Base-by-base conservation (phyloP, 2,888 invertebrate genomes). In the Xestia rhomboidea region DNA sequence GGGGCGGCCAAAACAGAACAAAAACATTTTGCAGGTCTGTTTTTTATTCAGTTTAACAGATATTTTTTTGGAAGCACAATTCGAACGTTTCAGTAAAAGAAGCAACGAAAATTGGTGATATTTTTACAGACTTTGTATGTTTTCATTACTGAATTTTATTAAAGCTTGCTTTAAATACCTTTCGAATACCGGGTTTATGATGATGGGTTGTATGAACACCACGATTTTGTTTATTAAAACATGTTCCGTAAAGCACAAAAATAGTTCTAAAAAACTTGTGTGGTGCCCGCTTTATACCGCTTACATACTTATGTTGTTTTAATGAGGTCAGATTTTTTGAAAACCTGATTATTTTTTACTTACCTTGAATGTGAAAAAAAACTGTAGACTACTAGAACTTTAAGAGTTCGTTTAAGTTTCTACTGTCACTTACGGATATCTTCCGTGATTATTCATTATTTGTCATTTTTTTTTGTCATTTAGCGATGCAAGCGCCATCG, bases 251-350 rank as follows among this genome's bases (percentile, higher is more conserved):
- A 8, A 57, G 10, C 13, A 15, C 21, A 10, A 67, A 66, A 76
- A 57, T 38, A 34, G 18, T 38, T 15, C 15, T 24, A 41, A 49
- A 77, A 77, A 60, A 27, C 8, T 30, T 21, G 2, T 11, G 27
- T 24, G 34, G 57, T 44, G 62, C 27, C 49, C 18, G 18, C 66
- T 44, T 64, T 57, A 27, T 38, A 46, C 64, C 18, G 7, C 24
- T 67, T 38, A 21, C n/a, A 10, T 66, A 10, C 4, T 13, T 66
- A 13, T 18, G 51, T 34, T 30, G 24, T 66, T 57, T 46, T 77
- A 76, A 76, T 77, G 76, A 77, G 18, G 38, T 30, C 24, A 24
- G 18, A 4, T 46, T 77, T 57, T 51, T 30, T 49, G 0, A n/a
- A 30, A 60, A 30, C 18, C 8, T 60, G 0, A 8, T 30, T 57